These are phyloP conservation scores for Eubasilissa splendida DNA, from an alignment of 2,888 invertebrate genomes.

Conservation along the genomic window DNA sequence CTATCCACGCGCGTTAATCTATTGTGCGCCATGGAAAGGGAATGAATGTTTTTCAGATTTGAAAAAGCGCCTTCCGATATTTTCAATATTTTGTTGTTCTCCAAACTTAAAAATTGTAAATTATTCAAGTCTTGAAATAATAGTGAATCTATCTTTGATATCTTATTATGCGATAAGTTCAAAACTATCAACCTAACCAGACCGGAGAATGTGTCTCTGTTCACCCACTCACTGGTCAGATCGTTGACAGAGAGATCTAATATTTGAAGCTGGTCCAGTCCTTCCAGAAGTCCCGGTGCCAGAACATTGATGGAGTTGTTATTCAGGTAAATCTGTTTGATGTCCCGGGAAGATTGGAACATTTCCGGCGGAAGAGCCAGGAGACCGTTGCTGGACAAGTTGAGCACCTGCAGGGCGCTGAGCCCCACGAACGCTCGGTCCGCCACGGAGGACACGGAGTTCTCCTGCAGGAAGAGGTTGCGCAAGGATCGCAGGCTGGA, in stretches of 20 bases:
- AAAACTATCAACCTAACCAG: constrained; percentile 82
- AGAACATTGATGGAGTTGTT: constrained; percentile 85
- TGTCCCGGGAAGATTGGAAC: constrained; percentile 81
- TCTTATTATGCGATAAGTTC: constrained; percentile 81
- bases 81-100: constrained; percentile 79
- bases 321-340: constrained; percentile 81
- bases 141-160: constrained; percentile 80
- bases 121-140: constrained; percentile 84
- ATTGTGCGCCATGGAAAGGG: constrained; percentile 82
- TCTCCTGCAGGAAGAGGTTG: constrained; percentile 82
- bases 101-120: constrained; percentile 82
- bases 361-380: constrained; percentile 84
- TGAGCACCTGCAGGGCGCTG: constrained; percentile 78
- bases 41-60: constrained; percentile 83
- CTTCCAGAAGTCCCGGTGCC: constrained; percentile 82
- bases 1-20: constrained; percentile 79
- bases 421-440: constrained; percentile 84
- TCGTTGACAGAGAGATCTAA: constrained; percentile 83
- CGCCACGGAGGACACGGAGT: constrained; percentile 81
- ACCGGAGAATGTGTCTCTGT: constrained; percentile 83
- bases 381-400: constrained; percentile 85
- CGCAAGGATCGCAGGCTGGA: constrained; percentile 80
- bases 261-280: constrained; percentile 80
- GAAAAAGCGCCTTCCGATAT: constrained; percentile 83
- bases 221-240: constrained; percentile 84